Conservation (phyloP, 2,113 vertebrate species). For the Cyprinus carpio region DNA sequence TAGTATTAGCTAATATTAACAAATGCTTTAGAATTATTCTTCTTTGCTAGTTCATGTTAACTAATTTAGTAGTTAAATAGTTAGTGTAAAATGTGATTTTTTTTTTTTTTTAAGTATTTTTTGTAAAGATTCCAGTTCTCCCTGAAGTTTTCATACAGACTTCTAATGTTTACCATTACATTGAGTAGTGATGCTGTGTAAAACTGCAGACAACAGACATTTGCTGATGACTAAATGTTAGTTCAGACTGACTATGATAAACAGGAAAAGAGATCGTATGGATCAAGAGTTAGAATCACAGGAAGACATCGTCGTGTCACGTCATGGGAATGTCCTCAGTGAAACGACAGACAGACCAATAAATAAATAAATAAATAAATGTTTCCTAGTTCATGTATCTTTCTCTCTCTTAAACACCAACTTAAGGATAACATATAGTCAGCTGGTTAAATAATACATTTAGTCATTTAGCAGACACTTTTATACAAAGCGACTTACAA, state of each 20-base stretch:
- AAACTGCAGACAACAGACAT: background rate
- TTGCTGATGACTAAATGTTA: slow-evolving; percentile 24
- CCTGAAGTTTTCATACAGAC: too few species aligned
- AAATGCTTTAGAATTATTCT: background rate
- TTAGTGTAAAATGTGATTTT: background rate
- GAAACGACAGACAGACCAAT: slow-evolving; percentile 23
- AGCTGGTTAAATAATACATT: background rate
- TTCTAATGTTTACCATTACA: background rate
- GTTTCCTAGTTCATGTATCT: background rate
- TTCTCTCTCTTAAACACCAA: background rate
- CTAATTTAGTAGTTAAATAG: background rate
- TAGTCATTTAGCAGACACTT: too few species aligned
- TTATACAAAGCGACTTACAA: too few species aligned
- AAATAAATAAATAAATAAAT: background rate
- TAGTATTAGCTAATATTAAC: background rate
- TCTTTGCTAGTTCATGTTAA: background rate
- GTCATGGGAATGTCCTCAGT: background rate
- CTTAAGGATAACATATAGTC: background rate
- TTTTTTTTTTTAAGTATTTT: too few species aligned
- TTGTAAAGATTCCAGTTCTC: background rate
- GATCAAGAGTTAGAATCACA: slow-evolving; percentile 33
- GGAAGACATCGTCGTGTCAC: background rate
- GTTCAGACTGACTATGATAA: slow-evolving; percentile 57
- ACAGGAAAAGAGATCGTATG: slow-evolving; percentile 64
- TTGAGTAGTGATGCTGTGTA: background rate